Evolutionary conservation across 1,140 invertebrate species (phyloP), one percentile per base, ranked within the genome.

Genomic region (Drosophila tropicalis): DNA sequence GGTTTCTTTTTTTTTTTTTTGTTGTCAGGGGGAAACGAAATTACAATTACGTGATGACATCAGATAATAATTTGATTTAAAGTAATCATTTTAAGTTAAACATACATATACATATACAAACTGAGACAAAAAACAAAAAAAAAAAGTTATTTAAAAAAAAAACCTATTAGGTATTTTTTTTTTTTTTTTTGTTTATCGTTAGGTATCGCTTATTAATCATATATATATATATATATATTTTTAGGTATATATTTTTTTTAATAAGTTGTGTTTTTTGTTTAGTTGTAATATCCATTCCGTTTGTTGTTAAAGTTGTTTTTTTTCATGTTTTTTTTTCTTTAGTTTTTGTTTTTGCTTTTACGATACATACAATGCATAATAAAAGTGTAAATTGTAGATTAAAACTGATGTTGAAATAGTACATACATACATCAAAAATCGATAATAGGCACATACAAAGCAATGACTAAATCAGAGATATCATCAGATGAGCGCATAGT

Each of bases 391-490:
- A 80, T 67, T 78, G 74, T 75, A 73, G 57, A 72, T 83, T 81
- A 78, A 78, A 82, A 82, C 71, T 79, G 80, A 83, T 84, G 79
- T 63, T 76, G 54, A 79, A 81, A 70, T 72, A 72, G 67, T 68
- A 84, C 74, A 84, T 68, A 84, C 74, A 84, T 69, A 85, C 81
- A 85, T 85, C 82, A 64, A 85, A 84, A 85, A 85, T 85, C 60
- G 81, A 63, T 84, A 85, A 85, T 84, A 85, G 82, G 82, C 82
- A 85, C 82, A 85, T 85, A 85, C 71, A 85, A 84, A 85, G 82
- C 82, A 85, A 85, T 84, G 81, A 85, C 82, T 85, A 85, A 85
- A 84, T 80, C 73, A 85, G 77, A 85, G 70, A 65, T 80, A 80
- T 72, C 65, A 65, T 51, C 44, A 51, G 44, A 51, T 51, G 17